phyloP scores from a whole-genome alignment of 2,113 vertebrate genomes.

The Crotalus horridus region DNA sequence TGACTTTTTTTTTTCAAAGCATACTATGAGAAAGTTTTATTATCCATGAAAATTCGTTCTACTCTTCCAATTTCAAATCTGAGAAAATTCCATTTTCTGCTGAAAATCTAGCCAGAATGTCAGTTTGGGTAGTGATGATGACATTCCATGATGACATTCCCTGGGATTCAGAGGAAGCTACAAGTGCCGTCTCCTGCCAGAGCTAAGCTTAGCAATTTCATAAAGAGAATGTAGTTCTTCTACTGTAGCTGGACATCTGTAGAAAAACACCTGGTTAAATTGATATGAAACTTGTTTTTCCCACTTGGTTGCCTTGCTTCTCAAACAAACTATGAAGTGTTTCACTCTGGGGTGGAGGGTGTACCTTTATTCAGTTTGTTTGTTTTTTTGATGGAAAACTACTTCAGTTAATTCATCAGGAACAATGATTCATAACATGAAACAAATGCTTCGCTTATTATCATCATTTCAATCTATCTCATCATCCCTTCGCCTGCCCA shows the following conservation, averaged over 20 bases:
- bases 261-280: neutral
- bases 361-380: constrained; percentile 28
- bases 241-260: neutral
- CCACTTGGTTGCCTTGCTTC: neutral
- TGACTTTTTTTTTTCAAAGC: neutral
- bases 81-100: neutral
- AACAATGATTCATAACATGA: constrained; percentile 31
- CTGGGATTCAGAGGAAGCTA: neutral
- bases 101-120: neutral
- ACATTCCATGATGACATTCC: neutral
- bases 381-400: constrained; percentile 8
- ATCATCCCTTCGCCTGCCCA: neutral
- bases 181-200: neutral
- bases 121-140: neutral
- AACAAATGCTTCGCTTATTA: constrained; percentile 28
- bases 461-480: neutral
- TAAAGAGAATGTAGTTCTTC: neutral
- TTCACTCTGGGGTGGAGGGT: neutral
- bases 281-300: neutral
- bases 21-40: neutral
- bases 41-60: neutral
- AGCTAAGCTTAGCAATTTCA: neutral
- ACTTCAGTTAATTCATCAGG: constrained; percentile 11
- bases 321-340: neutral
- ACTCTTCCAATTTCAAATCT: neutral